phyloP scores from a whole-genome alignment of 2,797 vertebrate species.

The Falco naumanni region DNA sequence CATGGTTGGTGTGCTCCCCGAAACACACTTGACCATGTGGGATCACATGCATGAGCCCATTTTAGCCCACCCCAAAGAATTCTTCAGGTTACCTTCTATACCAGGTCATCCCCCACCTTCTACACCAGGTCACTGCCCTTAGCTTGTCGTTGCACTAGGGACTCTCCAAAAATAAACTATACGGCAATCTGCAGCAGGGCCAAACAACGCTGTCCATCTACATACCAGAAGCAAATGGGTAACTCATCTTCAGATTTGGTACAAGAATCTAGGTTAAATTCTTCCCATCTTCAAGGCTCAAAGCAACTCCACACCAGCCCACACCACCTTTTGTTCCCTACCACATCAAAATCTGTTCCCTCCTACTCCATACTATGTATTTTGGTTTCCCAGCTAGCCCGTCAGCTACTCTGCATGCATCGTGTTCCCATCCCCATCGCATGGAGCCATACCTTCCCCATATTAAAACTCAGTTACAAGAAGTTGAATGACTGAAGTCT shows the following conservation, averaged over 20 bases:
- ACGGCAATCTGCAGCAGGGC: background rate
- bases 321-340: background rate
- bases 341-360: background rate
- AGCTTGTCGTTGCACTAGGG: background rate
- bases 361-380: background rate
- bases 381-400: background rate
- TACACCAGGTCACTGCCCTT: background rate
- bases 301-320: background rate
- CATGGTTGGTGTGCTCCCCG: accelerated
- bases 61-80: background rate
- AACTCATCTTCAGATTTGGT: accelerated
- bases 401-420: background rate
- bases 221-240: background rate
- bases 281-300: background rate
- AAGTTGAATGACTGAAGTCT: background rate
- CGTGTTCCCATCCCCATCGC: accelerated
- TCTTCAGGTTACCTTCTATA: background rate
- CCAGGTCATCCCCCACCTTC: background rate
- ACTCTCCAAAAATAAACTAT: background rate
- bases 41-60: accelerated
- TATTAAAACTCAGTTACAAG: background rate
- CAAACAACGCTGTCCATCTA: background rate
- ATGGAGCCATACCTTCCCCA: background rate
- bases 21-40: background rate
- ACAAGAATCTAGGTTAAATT: background rate